A percentile compares a stretch with the other conserved stretches of the same genome.
Evolutionary conservation across 1,140 invertebrate species (phyloP).

Genomic region (Rhyacophila brunnea): DNA sequence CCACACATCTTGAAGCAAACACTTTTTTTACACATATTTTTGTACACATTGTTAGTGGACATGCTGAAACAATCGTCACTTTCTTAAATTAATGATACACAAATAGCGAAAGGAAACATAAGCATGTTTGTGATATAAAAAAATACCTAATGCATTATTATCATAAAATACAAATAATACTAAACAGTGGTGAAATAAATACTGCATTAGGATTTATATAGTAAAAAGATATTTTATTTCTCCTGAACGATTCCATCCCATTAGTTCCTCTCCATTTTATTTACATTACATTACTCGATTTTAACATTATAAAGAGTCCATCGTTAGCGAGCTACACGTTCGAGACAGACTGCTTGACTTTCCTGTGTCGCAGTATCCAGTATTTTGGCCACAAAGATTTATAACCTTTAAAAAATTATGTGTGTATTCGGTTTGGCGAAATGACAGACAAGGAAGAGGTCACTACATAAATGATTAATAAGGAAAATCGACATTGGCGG

Average conservation of each 20-base stretch:
- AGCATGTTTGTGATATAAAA: slow-evolving; percentile 36
- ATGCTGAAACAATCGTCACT: slow-evolving; percentile 14
- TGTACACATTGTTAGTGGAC: slow-evolving; percentile 19
- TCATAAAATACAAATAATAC: slow-evolving; percentile 14
- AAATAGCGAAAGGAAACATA: slow-evolving; percentile 30
- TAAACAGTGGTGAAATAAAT: slow-evolving; percentile 25
- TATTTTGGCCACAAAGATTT: too few relatives aligned
- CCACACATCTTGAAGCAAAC: slow-evolving; percentile 1
- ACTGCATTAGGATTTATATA: slow-evolving; percentile 36
- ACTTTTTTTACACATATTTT: slow-evolving; percentile 23
- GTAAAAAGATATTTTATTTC: slow-evolving; percentile 13
- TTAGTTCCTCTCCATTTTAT: background rate
- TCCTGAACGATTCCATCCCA: background rate
- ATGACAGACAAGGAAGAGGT: too few relatives aligned
- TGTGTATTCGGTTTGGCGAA: too few relatives aligned
- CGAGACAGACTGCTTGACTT: too few relatives aligned
- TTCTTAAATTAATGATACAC: slow-evolving; percentile 27
- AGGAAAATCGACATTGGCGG: too few relatives aligned
- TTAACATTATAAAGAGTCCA: too few relatives aligned
- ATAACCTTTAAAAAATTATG: too few relatives aligned
- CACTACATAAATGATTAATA: too few relatives aligned
- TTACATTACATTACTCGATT: too few relatives aligned
- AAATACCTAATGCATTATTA: slow-evolving; percentile 34
- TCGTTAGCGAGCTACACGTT: too few relatives aligned
- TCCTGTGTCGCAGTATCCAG: too few relatives aligned